Evolutionary conservation across 2,113 vertebrate species (phyloP).

Genomic region (Piprites chloris): DNA sequence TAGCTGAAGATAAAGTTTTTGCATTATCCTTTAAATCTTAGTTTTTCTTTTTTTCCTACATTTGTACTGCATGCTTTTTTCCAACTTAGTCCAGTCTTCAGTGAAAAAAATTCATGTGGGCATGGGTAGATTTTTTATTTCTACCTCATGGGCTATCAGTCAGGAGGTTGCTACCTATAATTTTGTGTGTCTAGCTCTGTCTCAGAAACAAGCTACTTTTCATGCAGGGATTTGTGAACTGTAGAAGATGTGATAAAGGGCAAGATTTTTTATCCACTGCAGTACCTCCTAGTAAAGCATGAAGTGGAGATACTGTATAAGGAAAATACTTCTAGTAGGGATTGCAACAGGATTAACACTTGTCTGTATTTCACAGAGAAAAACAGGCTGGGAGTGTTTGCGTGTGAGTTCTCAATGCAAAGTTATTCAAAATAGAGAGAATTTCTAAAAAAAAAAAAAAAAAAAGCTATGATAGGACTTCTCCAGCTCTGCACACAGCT

Average conservation of each 20-base stretch:
- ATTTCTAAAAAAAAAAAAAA: not conserved
- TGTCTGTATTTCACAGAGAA: not conserved
- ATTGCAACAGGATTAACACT: not conserved
- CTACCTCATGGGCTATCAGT: not conserved
- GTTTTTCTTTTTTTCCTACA: not conserved
- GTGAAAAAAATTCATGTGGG: not conserved
- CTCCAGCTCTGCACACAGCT: not conserved
- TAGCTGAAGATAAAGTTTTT: not conserved
- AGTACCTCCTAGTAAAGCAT: not conserved
- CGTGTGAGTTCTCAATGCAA: not conserved
- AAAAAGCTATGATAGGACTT: not conserved
- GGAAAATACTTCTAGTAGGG: not conserved
- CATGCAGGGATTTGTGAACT: not conserved
- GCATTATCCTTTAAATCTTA: not conserved
- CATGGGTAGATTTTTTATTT: not conserved
- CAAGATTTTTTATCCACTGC: not conserved
- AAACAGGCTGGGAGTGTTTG: not conserved
- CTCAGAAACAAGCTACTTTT: not conserved
- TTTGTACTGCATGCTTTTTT: not conserved
- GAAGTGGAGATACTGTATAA: not conserved
- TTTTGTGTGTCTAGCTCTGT: not conserved
- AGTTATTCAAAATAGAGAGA: not conserved
- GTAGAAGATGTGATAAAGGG: not conserved
- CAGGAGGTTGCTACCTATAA: not conserved
- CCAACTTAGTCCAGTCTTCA: not conserved